phyloP scores from a whole-genome alignment of 2,888 invertebrate species.

The Hypsopygia costalis region DNA sequence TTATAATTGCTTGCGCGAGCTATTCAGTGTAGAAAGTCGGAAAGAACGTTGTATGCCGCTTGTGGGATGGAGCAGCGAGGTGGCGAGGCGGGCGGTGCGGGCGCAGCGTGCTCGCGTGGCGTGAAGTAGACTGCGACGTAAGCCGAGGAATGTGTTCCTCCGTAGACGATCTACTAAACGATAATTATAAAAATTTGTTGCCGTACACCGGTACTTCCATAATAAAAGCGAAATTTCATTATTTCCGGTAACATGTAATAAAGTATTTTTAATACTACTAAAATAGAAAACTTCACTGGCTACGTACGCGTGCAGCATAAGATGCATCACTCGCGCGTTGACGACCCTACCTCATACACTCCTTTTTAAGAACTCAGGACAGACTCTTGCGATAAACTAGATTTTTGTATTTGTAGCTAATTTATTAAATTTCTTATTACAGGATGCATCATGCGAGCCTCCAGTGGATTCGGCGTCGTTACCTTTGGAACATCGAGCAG shows the following conservation, averaged over 20 bases:
- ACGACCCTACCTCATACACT: too few relatives aligned
- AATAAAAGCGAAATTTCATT: not conserved
- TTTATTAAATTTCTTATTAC: slow-evolving; percentile 45
- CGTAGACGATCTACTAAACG: slow-evolving; percentile 26
- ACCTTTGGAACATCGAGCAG: slow-evolving; percentile 89
- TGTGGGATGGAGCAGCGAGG: slow-evolving; percentile 43
- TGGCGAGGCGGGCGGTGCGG: slow-evolving; percentile 42
- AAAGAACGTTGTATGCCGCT: slow-evolving; percentile 49
- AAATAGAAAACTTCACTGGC: too few relatives aligned
- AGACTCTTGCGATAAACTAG: too few relatives aligned
- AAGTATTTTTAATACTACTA: too few relatives aligned
- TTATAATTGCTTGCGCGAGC: slow-evolving; percentile 74
- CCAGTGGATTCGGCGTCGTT: slow-evolving; percentile 90
- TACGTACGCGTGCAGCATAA: too few relatives aligned
- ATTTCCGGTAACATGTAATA: too few relatives aligned
- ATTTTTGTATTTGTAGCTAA: not conserved
- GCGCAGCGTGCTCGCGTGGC: slow-evolving; percentile 48
- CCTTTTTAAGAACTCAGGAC: too few relatives aligned
- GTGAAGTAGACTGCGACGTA: slow-evolving; percentile 69
- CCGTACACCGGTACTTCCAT: not conserved
- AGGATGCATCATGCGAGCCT: slow-evolving; percentile 89
- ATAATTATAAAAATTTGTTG: slow-evolving; percentile 4
- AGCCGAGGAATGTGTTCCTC: slow-evolving; percentile 46
- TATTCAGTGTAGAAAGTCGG: slow-evolving; percentile 78
- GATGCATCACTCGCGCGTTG: too few relatives aligned